Base-by-base conservation (phyloP, 2,888 invertebrate species). In the Torymus aiolomorphi region DNA sequence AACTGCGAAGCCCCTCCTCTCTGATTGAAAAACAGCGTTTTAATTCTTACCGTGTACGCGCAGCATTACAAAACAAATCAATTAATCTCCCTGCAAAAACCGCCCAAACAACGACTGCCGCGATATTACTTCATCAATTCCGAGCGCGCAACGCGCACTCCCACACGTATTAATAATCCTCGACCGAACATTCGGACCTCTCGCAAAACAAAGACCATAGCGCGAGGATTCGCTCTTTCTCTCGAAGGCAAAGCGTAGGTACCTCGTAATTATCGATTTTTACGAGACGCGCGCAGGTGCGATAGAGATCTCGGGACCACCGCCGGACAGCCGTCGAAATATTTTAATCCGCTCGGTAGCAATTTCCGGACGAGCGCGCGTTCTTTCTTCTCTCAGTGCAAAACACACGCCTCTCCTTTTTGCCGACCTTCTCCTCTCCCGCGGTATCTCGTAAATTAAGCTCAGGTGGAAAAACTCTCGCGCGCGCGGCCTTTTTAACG, bases 221-320 rank as follows among this genome's bases (percentile, higher is more conserved):
- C 5, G 5, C 42, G 42, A 42, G 8, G 42, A 42, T 42, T 8
- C 42, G 42, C 8, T 42, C 42, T 42, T 42, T 42, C 42, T 42
- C 42, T 42, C 42, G 31, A 61, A n/a, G 12, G 16, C 12, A n/a
- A 20, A 61, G 66, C 5, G 13, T n/a, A n/a, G n/a, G n/a, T 61
- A 66, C 83, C 85, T 86, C 87, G 85, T 88, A 88, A 88, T 88
- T 87, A 88, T 86, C 84, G 85, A 87, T 87, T 88, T 88, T 88
- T 88, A 88, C 86, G 87, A 88, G 84, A 81, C 83, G 80, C 81
- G 14, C 77, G 83, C 87, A 86, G 86, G 86, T 87, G 86, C 84
- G 88, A 88, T 88, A 89, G 86, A 87, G 88, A 88, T 89, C 88
- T 88, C 83, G 42, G 8, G 42, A 42, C 42, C 42, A 42, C 42